Percentiles rank a stretch among this genome's conserved stretches.
Evolutionary conservation across 1,140 invertebrate genomes (phyloP).

Genomic region (Carposina sasakii): DNA sequence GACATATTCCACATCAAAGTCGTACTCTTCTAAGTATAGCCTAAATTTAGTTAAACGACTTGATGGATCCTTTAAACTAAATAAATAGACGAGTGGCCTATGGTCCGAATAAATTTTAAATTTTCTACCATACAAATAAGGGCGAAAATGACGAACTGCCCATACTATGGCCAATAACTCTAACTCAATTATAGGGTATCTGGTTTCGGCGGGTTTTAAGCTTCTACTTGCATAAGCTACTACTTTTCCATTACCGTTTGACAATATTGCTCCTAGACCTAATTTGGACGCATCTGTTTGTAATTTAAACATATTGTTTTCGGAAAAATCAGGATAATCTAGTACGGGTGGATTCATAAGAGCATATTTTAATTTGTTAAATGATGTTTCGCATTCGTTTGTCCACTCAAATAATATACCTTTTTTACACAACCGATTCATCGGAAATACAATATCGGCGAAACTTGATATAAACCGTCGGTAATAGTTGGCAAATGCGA

Average conservation of each 20-base stretch:
- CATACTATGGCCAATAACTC: slow-evolving; percentile 60
- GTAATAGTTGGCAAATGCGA: slow-evolving; percentile 35
- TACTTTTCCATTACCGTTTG: slow-evolving; percentile 18
- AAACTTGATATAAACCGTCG: slow-evolving; percentile 29
- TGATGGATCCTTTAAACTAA: not conserved
- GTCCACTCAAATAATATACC: slow-evolving; percentile 1
- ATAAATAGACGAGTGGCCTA: not conserved
- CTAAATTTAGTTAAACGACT: not conserved
- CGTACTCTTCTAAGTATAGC: not conserved
- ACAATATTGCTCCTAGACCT: not conserved
- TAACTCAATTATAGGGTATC: slow-evolving; percentile 52
- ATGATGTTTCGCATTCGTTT: not conserved
- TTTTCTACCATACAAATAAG: slow-evolving; percentile 13
- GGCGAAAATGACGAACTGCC: slow-evolving; percentile 31
- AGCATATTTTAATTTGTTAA: slow-evolving; percentile 9
- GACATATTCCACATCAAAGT: not conserved
- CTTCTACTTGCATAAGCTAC: slow-evolving; percentile 51
- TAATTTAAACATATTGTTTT: not conserved
- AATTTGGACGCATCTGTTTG: not conserved
- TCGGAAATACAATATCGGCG: slow-evolving; percentile 17
- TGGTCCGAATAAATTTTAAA: not conserved
- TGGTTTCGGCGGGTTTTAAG: slow-evolving; percentile 44
- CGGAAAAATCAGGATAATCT: slow-evolving; percentile 1
- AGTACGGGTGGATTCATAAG: not conserved
- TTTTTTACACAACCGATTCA: slow-evolving; percentile 10